A percentile compares a stretch with the other conserved stretches of the same genome.
Evolutionary conservation across 2,888 invertebrate genomes (phyloP).

Genomic region (Sylvicola cinctus): DNA sequence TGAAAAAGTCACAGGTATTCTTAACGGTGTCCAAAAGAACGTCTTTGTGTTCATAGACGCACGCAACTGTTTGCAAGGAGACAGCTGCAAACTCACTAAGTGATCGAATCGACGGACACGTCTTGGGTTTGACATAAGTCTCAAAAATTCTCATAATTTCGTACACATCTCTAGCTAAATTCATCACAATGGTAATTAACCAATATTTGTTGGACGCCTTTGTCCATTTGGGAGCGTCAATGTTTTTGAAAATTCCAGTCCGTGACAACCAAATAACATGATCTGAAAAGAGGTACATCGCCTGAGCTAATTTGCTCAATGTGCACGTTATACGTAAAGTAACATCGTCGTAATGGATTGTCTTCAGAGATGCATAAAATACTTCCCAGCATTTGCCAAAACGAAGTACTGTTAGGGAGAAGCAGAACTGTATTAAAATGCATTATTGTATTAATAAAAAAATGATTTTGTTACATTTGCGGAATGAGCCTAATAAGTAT

Average conservation of each 20-base stretch:
- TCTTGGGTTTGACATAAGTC: conserved; percentile 2
- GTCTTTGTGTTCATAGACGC: conserved; percentile 30
- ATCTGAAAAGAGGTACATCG: conserved; percentile 63
- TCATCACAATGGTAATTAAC: conserved; percentile 62
- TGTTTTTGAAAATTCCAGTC: conserved; percentile 39
- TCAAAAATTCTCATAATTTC: conserved; percentile 50
- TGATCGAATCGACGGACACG: background rate
- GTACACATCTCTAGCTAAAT: conserved; percentile 63
- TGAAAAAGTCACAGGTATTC: conserved; percentile 70
- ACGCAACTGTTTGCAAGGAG: conserved; percentile 26
- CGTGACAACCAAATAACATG: conserved; percentile 72
- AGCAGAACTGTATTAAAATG: conserved; percentile 3
- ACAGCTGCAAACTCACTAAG: conserved; percentile 10
- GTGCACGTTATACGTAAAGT: conserved; percentile 50
- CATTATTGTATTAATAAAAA: background rate
- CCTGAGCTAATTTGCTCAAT: conserved; percentile 56
- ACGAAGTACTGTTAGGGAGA: conserved; percentile 47
- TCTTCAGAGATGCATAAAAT: conserved; percentile 49
- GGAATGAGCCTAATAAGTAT: conserved; percentile 61
- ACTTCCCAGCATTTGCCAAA: conserved; percentile 70
- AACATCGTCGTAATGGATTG: conserved; percentile 50
- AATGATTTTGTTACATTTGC: conserved; percentile 45
- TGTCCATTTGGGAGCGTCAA: conserved; percentile 59
- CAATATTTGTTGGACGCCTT: conserved; percentile 59
- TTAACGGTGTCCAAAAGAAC: conserved; percentile 65